Evolutionary conservation across 2,888 invertebrate species (phyloP).

Genomic region (Parelbella ahira): DNA sequence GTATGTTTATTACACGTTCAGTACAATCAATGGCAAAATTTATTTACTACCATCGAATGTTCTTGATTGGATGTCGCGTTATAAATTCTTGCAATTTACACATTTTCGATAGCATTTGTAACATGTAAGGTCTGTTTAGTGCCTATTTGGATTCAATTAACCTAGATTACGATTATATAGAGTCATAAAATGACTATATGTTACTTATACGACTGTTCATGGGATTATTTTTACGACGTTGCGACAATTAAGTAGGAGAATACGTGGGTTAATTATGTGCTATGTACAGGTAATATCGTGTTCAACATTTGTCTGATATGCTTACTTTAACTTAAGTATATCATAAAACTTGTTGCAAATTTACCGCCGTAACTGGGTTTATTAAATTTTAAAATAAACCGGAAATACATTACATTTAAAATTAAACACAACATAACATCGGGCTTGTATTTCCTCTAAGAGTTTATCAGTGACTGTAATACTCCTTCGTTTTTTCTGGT

Average conservation of each 20-base stretch:
- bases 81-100: constrained; percentile 31
- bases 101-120: constrained; percentile 32
- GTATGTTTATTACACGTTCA: constrained; percentile 50
- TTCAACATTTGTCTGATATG: too few species aligned
- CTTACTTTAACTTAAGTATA: too few species aligned
- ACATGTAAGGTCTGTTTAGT: constrained; percentile 33
- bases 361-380: too few species aligned
- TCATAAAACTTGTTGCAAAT: too few species aligned
- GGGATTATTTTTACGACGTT: constrained; percentile 29
- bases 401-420: too few species aligned
- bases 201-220: constrained; percentile 30
- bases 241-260: constrained; percentile 24
- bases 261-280: constrained; percentile 17
- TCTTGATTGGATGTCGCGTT: constrained; percentile 27
- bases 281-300: not conserved
- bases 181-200: constrained; percentile 34
- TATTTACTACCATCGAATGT: constrained; percentile 28
- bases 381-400: too few species aligned
- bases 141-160: constrained; percentile 37
- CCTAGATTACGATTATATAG: constrained; percentile 34
- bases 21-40: constrained; percentile 48
- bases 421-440: too few species aligned
- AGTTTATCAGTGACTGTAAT: too few species aligned
- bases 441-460: too few species aligned
- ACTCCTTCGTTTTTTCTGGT: too few species aligned